Evolutionary conservation across 2,888 invertebrate genomes (phyloP).

Genomic region (Meghimatium bilineatum): DNA sequence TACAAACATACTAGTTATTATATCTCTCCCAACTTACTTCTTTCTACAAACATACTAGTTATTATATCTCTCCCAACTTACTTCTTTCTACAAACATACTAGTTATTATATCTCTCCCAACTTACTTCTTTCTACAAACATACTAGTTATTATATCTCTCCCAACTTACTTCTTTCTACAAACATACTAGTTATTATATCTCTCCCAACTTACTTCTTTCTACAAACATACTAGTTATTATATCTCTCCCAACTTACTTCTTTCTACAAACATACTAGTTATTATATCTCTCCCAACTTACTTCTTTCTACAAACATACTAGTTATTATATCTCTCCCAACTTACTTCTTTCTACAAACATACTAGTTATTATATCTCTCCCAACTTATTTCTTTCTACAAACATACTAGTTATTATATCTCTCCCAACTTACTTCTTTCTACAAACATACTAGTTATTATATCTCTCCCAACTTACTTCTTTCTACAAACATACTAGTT

Average conservation of each 20-base stretch:
- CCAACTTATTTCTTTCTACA: too few relatives aligned
- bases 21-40: not conserved
- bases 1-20: too few relatives aligned
- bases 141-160: not conserved
- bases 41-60: not conserved
- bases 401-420: not conserved
- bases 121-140: not conserved
- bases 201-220: too few relatives aligned
- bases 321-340: not conserved
- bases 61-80: not conserved
- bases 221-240: too few relatives aligned
- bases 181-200: too few relatives aligned
- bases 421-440: not conserved
- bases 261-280: not conserved
- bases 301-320: not conserved
- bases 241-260: too few relatives aligned
- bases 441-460: too few relatives aligned
- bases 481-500: too few relatives aligned
- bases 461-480: too few relatives aligned
- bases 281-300: not conserved
- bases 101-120: not conserved
- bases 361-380: too few relatives aligned
- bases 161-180: not conserved
- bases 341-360: too few relatives aligned
- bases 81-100: too few relatives aligned